Conservation (phyloP, 2,113 vertebrate species). For the Tapirus terrestris region DNA sequence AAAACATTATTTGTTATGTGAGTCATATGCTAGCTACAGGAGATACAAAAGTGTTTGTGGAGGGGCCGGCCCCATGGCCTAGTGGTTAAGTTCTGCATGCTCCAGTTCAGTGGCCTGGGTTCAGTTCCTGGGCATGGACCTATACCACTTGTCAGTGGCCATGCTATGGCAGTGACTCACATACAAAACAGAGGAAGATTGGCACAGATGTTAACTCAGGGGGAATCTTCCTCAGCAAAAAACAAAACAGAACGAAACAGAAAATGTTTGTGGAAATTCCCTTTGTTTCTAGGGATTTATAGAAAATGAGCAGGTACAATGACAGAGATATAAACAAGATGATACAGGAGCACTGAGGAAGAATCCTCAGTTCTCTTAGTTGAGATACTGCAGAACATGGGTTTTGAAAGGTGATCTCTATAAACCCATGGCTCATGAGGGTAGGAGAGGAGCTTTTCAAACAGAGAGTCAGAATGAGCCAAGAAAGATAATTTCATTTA, state of each 20-base stretch:
- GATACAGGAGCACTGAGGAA: neutral
- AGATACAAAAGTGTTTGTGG: neutral
- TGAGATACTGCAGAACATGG: too few species aligned
- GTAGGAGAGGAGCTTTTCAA: neutral
- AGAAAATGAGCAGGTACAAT: neutral
- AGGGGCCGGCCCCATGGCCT: too few species aligned
- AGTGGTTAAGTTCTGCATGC: too few species aligned
- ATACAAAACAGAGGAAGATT: too few species aligned
- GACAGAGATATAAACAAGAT: neutral
- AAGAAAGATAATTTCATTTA: neutral
- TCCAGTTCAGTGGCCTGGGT: too few species aligned
- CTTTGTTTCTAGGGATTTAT: neutral
- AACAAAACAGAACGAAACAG: too few species aligned
- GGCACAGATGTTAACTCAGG: too few species aligned
- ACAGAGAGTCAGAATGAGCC: neutral
- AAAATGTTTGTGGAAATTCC: neutral
- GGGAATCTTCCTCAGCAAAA: too few species aligned
- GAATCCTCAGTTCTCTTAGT: neutral
- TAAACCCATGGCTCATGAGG: neutral
- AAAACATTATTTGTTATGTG: neutral
- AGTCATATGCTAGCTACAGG: neutral
- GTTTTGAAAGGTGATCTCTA: neutral
- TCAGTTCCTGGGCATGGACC: too few species aligned
- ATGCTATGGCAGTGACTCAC: too few species aligned
- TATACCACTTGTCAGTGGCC: too few species aligned